Conservation (phyloP, 2,797 vertebrate genomes). For the Cheirogaleus major region DNA sequence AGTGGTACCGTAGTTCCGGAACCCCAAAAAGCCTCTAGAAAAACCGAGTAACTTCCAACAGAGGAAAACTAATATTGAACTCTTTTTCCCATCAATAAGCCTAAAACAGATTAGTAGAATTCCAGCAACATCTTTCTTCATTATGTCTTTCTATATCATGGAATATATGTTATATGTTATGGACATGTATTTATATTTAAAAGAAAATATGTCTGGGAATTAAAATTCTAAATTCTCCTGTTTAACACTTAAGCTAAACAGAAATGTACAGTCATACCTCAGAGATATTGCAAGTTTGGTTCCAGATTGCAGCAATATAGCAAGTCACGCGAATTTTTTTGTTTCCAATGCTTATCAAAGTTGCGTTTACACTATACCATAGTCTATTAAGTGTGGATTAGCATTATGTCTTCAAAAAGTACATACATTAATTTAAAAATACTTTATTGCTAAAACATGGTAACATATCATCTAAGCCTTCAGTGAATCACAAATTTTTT, state of each 20-base stretch:
- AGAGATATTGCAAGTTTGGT: too few relatives aligned
- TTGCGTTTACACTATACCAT: background rate
- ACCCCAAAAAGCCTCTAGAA: background rate
- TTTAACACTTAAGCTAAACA: background rate
- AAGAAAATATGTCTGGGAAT: conserved; percentile 29
- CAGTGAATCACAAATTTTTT: background rate
- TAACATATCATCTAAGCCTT: background rate
- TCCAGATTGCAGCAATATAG: background rate
- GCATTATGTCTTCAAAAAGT: background rate
- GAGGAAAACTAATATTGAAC: background rate
- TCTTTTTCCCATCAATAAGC: background rate
- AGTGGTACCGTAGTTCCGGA: background rate
- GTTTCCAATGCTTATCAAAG: background rate
- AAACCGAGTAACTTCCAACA: background rate
- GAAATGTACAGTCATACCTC: background rate
- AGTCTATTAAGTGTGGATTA: background rate
- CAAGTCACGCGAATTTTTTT: background rate
- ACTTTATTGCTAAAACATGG: background rate
- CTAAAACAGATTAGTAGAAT: background rate
- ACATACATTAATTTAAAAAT: background rate
- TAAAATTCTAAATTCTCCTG: conserved; percentile 16
- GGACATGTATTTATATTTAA: background rate
- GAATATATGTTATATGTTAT: background rate
- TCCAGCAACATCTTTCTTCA: background rate
- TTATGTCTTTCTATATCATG: background rate